phyloP scores from a whole-genome alignment of 1,140 invertebrate species.

The Asobara japonica region DNA sequence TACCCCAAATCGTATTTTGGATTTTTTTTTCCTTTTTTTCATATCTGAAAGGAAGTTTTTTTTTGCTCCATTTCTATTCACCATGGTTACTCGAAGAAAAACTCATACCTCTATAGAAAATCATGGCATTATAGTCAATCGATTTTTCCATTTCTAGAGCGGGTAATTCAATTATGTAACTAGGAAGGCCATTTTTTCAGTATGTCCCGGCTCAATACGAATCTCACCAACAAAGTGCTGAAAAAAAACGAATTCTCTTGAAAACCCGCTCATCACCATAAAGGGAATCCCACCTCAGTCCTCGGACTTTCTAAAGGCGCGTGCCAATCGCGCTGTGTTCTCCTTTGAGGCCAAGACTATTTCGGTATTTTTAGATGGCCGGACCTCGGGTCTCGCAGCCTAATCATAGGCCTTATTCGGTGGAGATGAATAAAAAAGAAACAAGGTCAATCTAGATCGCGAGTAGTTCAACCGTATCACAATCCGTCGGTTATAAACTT shows the following conservation, averaged over 20 bases:
- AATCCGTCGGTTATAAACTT: background rate
- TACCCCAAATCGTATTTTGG: too few relatives aligned
- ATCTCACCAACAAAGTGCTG: background rate
- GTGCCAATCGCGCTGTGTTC: slow-evolving; percentile 2
- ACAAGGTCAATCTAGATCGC: background rate
- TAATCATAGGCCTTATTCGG: slow-evolving; percentile 14
- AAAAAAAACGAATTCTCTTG: background rate
- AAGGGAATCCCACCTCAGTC: background rate
- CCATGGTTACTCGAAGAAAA: too few relatives aligned
- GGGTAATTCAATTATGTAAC: background rate
- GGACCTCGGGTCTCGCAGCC: background rate
- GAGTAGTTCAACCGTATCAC: background rate
- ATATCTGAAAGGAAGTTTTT: too few relatives aligned
- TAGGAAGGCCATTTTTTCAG: background rate
- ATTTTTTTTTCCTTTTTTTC: too few relatives aligned
- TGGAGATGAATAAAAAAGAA: background rate
- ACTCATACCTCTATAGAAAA: too few relatives aligned
- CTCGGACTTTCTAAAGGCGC: slow-evolving; percentile 21
- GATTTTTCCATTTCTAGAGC: background rate
- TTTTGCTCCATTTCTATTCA: too few relatives aligned
- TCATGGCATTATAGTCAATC: too few relatives aligned
- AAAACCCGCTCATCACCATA: slow-evolving; percentile 1
- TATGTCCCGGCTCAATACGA: background rate
- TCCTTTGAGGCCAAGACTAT: slow-evolving; percentile 18
- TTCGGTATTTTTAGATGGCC: slow-evolving; percentile 28